These are phyloP conservation scores for Cerastis leucographa DNA, from an alignment of 2,888 invertebrate genomes.

Conservation along the genomic window DNA sequence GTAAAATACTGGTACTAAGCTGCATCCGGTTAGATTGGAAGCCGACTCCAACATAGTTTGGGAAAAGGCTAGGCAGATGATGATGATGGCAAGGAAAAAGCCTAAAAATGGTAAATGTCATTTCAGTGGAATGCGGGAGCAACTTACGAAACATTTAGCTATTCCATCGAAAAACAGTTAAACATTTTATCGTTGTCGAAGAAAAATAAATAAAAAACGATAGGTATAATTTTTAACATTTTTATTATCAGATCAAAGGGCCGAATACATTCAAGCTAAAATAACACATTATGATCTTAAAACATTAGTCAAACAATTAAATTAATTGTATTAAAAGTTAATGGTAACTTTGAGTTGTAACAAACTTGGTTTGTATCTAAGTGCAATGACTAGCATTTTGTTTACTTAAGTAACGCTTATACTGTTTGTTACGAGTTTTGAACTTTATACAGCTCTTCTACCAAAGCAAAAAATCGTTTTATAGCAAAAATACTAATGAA, in stretches of 20 bases:
- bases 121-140: too few relatives aligned
- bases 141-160: too few relatives aligned
- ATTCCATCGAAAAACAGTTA: not conserved
- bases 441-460: conserved; percentile 48
- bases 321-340: conserved; percentile 38
- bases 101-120: too few relatives aligned
- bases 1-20: too few relatives aligned
- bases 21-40: too few relatives aligned
- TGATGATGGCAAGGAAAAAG: too few relatives aligned
- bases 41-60: too few relatives aligned
- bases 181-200: not conserved
- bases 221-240: conserved; percentile 19
- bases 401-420: conserved; percentile 51
- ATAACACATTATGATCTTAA: conserved; percentile 32
- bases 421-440: conserved; percentile 50
- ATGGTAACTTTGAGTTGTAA: conserved; percentile 60
- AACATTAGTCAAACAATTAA: conserved; percentile 47
- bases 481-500: conserved; percentile 2
- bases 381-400: conserved; percentile 64
- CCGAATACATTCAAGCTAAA: conserved; percentile 43
- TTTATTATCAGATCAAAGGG: conserved; percentile 49
- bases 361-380: conserved; percentile 66
- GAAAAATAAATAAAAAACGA: not conserved
- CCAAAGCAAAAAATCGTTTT: not conserved
- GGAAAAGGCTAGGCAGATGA: too few relatives aligned